These are phyloP conservation scores for Marcusenius ussheri DNA, from an alignment of 2,113 vertebrate species.

Conservation along the genomic window DNA sequence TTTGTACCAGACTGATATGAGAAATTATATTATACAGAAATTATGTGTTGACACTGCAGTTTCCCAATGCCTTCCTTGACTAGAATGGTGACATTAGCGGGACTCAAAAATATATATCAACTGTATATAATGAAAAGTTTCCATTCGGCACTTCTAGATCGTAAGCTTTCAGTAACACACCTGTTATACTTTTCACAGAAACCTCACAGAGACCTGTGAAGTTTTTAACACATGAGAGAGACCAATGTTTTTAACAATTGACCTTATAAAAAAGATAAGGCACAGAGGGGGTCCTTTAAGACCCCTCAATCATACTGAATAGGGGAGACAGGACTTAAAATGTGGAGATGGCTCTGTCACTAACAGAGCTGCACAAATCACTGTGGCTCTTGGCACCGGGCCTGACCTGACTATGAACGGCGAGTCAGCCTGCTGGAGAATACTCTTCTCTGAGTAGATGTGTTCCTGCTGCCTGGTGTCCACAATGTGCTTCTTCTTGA, in stretches of 20 bases:
- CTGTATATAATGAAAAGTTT: not conserved
- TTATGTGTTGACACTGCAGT: not conserved
- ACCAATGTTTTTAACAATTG: not conserved
- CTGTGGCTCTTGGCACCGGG: not conserved
- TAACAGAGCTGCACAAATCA: not conserved
- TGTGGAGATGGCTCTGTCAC: not conserved
- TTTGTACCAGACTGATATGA: not conserved
- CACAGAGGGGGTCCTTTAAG: not conserved
- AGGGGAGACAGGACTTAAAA: not conserved
- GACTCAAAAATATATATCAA: not conserved
- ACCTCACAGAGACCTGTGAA: not conserved
- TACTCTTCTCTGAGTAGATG: constrained; percentile 85
- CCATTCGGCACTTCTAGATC: not conserved
- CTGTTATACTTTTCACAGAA: not conserved
- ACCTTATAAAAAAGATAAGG: not conserved
- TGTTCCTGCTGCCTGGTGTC: constrained; percentile 88
- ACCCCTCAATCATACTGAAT: not conserved
- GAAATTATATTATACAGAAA: not conserved
- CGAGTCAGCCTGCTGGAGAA: constrained; percentile 74
- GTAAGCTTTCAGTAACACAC: not conserved
- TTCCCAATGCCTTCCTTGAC: not conserved
- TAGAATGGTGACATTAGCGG: not conserved
- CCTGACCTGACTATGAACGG: constrained; percentile 76
- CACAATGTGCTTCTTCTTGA: constrained; percentile 84
- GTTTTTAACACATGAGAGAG: not conserved